Evolutionary conservation across 1,140 invertebrate genomes (phyloP).

Genomic region (Grapholita molesta): DNA sequence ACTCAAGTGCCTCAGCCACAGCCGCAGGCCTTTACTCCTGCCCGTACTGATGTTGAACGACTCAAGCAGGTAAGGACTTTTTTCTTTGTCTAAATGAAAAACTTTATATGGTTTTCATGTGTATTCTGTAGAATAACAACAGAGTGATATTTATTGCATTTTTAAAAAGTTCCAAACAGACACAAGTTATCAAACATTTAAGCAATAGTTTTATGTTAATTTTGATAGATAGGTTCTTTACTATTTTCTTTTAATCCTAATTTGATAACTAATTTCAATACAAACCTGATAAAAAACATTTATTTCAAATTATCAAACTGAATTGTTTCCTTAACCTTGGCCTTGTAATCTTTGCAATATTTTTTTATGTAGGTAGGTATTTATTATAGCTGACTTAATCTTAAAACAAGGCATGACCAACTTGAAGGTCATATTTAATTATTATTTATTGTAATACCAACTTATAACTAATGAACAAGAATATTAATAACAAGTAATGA

Average conservation of each 20-base stretch:
- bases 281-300: no score
- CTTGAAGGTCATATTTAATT: not conserved
- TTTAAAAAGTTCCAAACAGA: no score
- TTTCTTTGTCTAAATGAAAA: not conserved
- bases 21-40: slow-evolving; percentile 48
- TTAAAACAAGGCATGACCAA: not conserved
- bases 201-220: no score
- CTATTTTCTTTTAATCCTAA: no score
- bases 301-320: not conserved
- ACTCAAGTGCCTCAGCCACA: slow-evolving; percentile 43
- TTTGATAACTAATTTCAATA: no score
- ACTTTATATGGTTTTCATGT: not conserved
- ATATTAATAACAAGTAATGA: not conserved
- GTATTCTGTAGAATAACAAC: no score
- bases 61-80: slow-evolving; percentile 65
- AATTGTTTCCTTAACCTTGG: not conserved
- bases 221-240: no score
- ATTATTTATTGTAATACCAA: not conserved
- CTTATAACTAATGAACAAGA: not conserved
- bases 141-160: no score
- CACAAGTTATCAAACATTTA: no score
- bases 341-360: slow-evolving; percentile 10
- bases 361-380: not conserved
- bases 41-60: slow-evolving; percentile 72
- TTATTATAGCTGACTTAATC: not conserved